Conservation (phyloP, 2,888 invertebrate genomes). For the Drosophila anomalata region DNA sequence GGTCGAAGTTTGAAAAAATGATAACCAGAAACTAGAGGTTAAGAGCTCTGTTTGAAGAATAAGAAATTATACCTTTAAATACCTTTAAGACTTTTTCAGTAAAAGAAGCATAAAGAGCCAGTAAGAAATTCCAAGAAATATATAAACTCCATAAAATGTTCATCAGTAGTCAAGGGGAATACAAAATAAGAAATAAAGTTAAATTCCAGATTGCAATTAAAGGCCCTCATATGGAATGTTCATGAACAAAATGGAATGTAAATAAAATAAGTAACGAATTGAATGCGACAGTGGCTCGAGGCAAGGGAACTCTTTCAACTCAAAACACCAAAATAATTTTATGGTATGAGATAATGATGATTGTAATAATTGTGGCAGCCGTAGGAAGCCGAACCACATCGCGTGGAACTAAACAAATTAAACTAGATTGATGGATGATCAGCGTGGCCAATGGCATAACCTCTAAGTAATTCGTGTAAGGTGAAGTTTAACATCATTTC, state of each 20-base stretch:
- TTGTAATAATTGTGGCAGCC: conserved; percentile 12
- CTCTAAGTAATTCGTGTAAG: conserved; percentile 17
- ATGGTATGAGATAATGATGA: conserved; percentile 20
- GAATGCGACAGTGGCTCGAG: conserved; percentile 25
- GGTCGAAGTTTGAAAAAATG: no score
- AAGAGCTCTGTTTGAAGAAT: not conserved
- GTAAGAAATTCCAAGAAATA: not conserved
- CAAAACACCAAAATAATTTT: conserved; percentile 15
- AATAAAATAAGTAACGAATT: conserved; percentile 16
- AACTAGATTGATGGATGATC: conserved; percentile 32
- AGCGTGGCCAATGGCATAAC: conserved; percentile 23
- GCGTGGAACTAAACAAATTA: conserved; percentile 35
- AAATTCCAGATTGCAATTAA: conserved; percentile 9
- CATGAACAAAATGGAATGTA: conserved; percentile 20
- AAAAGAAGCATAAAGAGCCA: not conserved
- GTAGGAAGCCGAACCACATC: conserved; percentile 11
- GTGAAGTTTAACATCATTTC: conserved; percentile 14
- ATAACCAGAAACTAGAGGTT: no score
- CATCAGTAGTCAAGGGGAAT: not conserved
- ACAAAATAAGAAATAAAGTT: conserved; percentile 10
- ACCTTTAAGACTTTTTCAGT: no score
- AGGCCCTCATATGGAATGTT: conserved; percentile 11
- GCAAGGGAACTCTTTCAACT: conserved; percentile 1
- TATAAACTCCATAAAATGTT: not conserved
- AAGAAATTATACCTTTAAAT: not conserved